phyloP scores from a whole-genome alignment of 2,888 invertebrate species.

The Tetanocera ferruginea region DNA sequence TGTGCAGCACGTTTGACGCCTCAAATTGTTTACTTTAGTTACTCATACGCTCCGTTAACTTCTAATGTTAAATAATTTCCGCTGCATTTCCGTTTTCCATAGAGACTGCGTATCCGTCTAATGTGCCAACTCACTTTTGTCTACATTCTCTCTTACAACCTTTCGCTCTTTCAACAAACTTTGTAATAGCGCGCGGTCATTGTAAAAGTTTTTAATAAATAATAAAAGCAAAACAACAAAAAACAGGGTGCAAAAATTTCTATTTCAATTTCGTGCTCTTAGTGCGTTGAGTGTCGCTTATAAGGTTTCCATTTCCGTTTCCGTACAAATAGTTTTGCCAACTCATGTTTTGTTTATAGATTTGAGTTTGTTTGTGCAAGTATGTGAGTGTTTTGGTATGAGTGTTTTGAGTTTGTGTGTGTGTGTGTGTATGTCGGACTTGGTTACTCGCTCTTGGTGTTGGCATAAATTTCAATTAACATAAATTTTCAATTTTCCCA shows the following conservation, averaged over 20 bases:
- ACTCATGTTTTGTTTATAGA: background rate
- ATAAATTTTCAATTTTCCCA: constrained; percentile 33
- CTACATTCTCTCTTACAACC: background rate
- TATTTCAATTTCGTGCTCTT: constrained; percentile 1
- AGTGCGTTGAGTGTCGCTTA: background rate
- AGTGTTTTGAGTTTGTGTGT: background rate
- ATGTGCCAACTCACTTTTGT: background rate
- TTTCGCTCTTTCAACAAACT: background rate
- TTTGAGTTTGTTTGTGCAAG: background rate
- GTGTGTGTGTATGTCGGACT: background rate
- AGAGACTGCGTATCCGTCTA: background rate
- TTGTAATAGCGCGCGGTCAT: background rate
- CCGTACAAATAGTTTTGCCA: background rate
- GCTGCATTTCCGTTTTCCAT: constrained; percentile 45
- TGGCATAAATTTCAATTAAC: constrained; percentile 39
- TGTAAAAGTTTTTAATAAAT: constrained; percentile 8
- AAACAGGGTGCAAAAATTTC: background rate
- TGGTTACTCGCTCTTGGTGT: background rate
- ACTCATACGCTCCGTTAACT: constrained; percentile 46
- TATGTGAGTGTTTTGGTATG: background rate
- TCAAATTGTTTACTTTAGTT: constrained; percentile 42
- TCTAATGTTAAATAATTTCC: constrained; percentile 51
- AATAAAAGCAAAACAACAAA: background rate
- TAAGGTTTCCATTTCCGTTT: constrained; percentile 2
- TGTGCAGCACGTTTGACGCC: constrained; percentile 8